phyloP scores from a whole-genome alignment of 2,797 vertebrate genomes.

The Lacerta bilineata region DNA sequence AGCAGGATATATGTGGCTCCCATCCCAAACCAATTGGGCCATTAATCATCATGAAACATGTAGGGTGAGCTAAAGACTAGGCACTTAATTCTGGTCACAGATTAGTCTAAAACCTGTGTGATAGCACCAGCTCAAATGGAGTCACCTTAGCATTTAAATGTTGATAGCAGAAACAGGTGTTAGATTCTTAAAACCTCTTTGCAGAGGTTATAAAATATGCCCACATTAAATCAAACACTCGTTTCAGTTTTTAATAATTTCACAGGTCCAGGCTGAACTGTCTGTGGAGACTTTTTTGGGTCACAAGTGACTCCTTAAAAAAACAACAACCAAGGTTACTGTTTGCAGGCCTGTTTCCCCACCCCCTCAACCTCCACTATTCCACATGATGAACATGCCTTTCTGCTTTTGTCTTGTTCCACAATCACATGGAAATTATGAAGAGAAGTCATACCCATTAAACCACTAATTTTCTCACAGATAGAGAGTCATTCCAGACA shows the following conservation, averaged over 20 bases:
- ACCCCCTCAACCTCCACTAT: background rate
- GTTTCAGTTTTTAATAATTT: background rate
- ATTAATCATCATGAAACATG: conserved; percentile 22
- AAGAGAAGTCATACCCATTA: background rate
- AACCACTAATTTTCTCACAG: background rate
- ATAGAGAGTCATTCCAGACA: background rate
- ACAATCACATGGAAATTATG: background rate
- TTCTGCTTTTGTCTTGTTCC: background rate
- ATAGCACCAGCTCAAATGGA: conserved; percentile 3
- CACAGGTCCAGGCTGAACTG: background rate
- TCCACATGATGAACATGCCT: background rate
- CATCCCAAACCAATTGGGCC: background rate
- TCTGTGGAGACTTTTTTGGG: background rate
- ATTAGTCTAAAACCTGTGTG: conserved; percentile 16
- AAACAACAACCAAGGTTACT: no score
- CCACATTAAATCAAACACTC: background rate
- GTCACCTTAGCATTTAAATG: conserved; percentile 9
- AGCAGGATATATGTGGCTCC: conserved; percentile 30
- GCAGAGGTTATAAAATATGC: conserved; percentile 1
- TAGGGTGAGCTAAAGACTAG: conserved; percentile 13
- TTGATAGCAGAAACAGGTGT: background rate
- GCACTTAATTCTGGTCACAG: conserved; percentile 15
- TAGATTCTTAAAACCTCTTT: background rate
- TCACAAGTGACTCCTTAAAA: background rate
- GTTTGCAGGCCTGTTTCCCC: background rate